Percentiles rank a stretch among this genome's conserved stretches.
Conservation (phyloP, 92 coral and sea anemone species). For the Palythoa caribaeorum region DNA sequence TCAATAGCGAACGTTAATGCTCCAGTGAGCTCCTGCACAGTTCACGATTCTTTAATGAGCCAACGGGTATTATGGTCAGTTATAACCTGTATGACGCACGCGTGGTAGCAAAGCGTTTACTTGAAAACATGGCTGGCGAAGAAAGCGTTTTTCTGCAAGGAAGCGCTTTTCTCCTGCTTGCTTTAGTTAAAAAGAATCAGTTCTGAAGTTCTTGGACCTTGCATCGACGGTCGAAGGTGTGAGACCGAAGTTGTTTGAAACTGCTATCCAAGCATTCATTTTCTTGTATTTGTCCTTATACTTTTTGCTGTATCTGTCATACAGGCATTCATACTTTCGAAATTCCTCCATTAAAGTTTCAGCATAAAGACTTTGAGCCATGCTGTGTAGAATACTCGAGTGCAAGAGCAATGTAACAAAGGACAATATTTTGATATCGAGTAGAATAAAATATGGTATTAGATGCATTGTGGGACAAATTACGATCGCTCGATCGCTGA, state of each 20-base stretch:
- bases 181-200: background rate
- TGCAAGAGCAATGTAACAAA: constrained; percentile 26
- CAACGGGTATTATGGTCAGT: background rate
- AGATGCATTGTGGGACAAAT: no score
- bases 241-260: background rate
- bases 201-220: no score
- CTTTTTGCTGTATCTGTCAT: constrained; percentile 20
- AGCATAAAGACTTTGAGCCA: constrained; percentile 20
- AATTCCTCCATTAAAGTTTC: constrained; percentile 2
- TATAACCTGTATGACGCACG: background rate
- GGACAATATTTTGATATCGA: constrained; percentile 22
- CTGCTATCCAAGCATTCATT: background rate
- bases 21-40: background rate
- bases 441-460: background rate
- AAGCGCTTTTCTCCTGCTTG: constrained; percentile 29
- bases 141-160: constrained; percentile 31
- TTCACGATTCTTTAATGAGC: background rate
- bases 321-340: constrained; percentile 29
- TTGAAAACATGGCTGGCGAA: constrained; percentile 22
- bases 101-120: constrained; percentile 8
- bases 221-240: background rate
- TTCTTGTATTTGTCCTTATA: constrained; percentile 14
- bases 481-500: no score
- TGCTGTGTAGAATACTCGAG: constrained; percentile 27
- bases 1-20: no score